phyloP scores from a whole-genome alignment of 1,140 invertebrate species.

The Holcopasites calliopsidis region DNA sequence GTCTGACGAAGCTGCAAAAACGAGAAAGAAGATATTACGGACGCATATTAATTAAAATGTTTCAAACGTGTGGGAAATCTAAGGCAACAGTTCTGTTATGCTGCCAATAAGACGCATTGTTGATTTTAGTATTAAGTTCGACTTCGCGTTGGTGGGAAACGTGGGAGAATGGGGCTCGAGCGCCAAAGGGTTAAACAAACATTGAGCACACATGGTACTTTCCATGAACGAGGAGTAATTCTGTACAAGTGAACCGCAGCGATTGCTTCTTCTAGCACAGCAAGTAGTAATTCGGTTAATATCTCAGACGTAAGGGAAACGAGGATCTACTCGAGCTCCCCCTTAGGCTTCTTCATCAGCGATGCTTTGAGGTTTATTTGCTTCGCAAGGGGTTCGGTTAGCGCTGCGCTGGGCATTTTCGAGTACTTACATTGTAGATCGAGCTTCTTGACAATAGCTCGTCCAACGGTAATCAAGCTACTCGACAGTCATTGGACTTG shows the following conservation, averaged over 20 bases:
- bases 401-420: background rate
- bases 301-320: constrained; percentile 5
- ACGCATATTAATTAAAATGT: too few species aligned
- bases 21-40: too few species aligned
- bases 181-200: too few species aligned
- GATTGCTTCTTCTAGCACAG: constrained; percentile 11
- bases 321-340: constrained; percentile 5
- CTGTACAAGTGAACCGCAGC: background rate
- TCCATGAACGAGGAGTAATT: background rate
- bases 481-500: background rate
- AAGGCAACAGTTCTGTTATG: too few species aligned
- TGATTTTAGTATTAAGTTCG: too few species aligned
- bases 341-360: background rate
- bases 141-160: too few species aligned
- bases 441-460: background rate
- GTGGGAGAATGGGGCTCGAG: too few species aligned
- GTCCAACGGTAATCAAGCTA: background rate
- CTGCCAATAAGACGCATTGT: too few species aligned
- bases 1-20: too few species aligned
- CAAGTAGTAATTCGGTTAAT: constrained; percentile 24
- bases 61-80: too few species aligned
- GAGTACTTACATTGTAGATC: background rate
- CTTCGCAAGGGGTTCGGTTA: background rate
- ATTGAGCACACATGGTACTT: background rate
- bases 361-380: constrained; percentile 31